Percentiles rank a stretch among this genome's conserved stretches.
These are phyloP conservation scores for Tipula confusa DNA, from an alignment of 2,888 invertebrate species.

Conservation along the genomic window DNA sequence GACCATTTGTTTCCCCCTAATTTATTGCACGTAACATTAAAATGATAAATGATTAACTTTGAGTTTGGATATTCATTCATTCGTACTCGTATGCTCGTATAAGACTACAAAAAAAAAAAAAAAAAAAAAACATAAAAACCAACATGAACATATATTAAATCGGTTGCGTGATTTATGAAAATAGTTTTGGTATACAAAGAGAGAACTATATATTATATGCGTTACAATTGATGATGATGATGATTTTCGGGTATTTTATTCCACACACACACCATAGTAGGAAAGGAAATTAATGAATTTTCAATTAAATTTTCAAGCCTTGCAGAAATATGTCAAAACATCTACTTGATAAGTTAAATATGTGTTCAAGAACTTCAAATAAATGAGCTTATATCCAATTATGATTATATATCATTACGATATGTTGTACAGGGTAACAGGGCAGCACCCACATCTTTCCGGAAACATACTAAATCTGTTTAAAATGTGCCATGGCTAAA, in stretches of 20 bases:
- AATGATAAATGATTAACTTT: neutral
- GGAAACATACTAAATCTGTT: too few relatives aligned
- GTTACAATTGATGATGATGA: neutral
- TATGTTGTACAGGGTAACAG: too few relatives aligned
- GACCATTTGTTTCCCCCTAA: conserved; percentile 21
- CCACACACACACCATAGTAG: neutral
- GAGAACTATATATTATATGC: neutral
- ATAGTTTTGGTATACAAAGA: neutral
- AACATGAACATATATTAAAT: neutral
- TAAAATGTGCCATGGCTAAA: too few relatives aligned
- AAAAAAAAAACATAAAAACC: neutral
- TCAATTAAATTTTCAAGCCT: conserved; percentile 14
- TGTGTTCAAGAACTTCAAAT: too few relatives aligned
- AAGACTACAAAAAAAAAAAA: too few relatives aligned
- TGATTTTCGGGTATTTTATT: neutral
- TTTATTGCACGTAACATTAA: conserved; percentile 20
- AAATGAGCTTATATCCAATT: too few relatives aligned
- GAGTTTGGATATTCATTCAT: neutral
- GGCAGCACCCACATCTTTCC: too few relatives aligned
- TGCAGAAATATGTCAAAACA: conserved; percentile 20
- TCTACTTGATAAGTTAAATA: neutral
- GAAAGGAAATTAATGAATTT: neutral
- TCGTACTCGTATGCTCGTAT: neutral
- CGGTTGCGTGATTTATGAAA: conserved; percentile 20
- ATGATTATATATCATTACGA: too few relatives aligned